phyloP scores from a whole-genome alignment of 2,888 invertebrate genomes.

The Sympetrum striolatum region DNA sequence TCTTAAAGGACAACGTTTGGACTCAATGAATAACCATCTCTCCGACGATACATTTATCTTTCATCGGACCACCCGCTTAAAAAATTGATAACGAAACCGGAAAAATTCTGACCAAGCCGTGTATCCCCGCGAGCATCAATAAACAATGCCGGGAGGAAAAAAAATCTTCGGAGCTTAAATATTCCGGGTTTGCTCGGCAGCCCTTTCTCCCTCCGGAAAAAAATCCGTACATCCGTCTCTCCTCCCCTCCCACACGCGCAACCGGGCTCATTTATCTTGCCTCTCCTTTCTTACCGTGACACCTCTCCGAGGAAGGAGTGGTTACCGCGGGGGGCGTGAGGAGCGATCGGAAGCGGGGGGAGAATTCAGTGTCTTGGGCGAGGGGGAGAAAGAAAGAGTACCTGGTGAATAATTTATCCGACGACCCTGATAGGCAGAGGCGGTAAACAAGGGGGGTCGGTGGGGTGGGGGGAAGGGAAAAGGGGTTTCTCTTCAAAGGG shows the following conservation, averaged over 20 bases:
- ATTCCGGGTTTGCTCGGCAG: too few relatives aligned
- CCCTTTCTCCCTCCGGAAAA: neutral
- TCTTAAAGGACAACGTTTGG: too few relatives aligned
- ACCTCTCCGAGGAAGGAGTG: neutral
- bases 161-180: too few relatives aligned
- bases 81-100: too few relatives aligned
- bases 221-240: neutral
- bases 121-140: too few relatives aligned
- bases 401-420: slow-evolving; percentile 39
- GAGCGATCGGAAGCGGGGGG: neutral
- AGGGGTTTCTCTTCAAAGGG: neutral
- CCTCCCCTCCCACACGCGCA: neutral
- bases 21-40: too few relatives aligned
- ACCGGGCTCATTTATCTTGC: neutral
- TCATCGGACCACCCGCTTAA: too few relatives aligned
- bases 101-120: too few relatives aligned
- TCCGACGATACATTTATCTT: too few relatives aligned
- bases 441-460: slow-evolving; percentile 15
- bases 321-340: neutral
- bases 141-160: too few relatives aligned
- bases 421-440: slow-evolving; percentile 39
- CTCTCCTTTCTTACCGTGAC: neutral
- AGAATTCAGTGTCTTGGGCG: neutral
- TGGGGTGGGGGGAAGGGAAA: too few relatives aligned
- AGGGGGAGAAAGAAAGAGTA: slow-evolving; percentile 11